These are phyloP conservation scores for Cottus gobio DNA, from an alignment of 2,113 vertebrate genomes.

Conservation along the genomic window DNA sequence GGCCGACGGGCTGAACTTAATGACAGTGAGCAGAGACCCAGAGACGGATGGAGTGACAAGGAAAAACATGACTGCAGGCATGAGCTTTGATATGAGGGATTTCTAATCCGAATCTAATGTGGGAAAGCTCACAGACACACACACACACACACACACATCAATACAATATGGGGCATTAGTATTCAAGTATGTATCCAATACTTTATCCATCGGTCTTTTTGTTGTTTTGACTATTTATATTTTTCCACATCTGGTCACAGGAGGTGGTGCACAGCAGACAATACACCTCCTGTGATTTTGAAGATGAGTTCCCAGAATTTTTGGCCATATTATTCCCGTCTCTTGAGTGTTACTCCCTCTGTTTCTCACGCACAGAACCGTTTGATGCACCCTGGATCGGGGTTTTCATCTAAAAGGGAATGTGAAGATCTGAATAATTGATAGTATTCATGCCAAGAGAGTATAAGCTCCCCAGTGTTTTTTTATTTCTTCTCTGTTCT, in stretches of 20 bases:
- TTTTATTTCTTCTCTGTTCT: constrained; percentile 39
- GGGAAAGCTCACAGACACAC: constrained; percentile 51
- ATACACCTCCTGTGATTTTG: constrained; percentile 66
- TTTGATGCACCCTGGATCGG: constrained; percentile 58
- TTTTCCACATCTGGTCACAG: constrained; percentile 70
- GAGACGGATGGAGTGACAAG: constrained; percentile 54
- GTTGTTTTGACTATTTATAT: background rate
- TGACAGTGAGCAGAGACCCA: constrained; percentile 59
- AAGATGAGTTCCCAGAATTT: constrained; percentile 43
- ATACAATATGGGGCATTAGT: too few species aligned
- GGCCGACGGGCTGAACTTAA: constrained; percentile 38
- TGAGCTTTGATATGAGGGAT: constrained; percentile 16
- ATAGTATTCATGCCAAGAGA: constrained; percentile 38
- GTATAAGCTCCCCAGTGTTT: constrained; percentile 38
- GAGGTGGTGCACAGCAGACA: constrained; percentile 42
- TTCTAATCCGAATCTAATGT: constrained; percentile 10
- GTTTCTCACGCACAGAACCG: constrained; percentile 27
- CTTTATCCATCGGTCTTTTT: too few species aligned
- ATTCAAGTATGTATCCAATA: too few species aligned
- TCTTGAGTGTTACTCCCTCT: constrained; percentile 16
- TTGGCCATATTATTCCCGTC: background rate
- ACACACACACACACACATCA: too few species aligned
- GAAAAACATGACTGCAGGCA: constrained; percentile 41
- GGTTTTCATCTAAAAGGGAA: constrained; percentile 54
- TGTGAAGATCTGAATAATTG: constrained; percentile 50